These are phyloP conservation scores for Drosophila bifasciata DNA, from an alignment of 1,140 invertebrate genomes.

Conservation along the genomic window DNA sequence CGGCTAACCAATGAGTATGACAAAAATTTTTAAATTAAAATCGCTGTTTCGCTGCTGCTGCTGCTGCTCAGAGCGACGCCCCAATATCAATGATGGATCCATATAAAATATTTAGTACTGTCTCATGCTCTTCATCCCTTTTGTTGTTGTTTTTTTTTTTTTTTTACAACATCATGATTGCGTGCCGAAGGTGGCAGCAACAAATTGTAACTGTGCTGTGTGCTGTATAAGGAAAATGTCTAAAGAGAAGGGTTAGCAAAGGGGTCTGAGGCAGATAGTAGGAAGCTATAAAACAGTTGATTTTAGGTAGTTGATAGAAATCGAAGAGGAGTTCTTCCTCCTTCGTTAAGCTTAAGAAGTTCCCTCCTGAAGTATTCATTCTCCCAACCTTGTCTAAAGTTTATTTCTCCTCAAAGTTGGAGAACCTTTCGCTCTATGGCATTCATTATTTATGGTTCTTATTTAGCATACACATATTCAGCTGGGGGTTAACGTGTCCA, in stretches of 20 bases:
- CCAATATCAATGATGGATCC: slow-evolving; percentile 75
- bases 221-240: slow-evolving; percentile 10
- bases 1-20: slow-evolving; percentile 61
- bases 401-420: slow-evolving; percentile 9
- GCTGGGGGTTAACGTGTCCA: slow-evolving; percentile 29
- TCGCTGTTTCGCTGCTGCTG: slow-evolving; percentile 42
- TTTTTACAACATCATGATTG: slow-evolving; percentile 72
- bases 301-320: slow-evolving; percentile 8
- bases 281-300: slow-evolving; percentile 13
- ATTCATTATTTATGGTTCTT: slow-evolving; percentile 59
- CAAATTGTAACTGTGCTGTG: slow-evolving; percentile 31
- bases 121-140: slow-evolving; percentile 60
- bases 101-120: slow-evolving; percentile 78
- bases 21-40: slow-evolving; percentile 80
- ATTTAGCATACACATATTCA: slow-evolving; percentile 41
- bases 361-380: too few relatives aligned
- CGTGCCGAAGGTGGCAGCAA: slow-evolving; percentile 34
- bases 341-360: background rate
- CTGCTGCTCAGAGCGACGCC: slow-evolving; percentile 28
- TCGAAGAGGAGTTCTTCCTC: background rate
- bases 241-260: slow-evolving; percentile 26
- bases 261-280: too few relatives aligned
- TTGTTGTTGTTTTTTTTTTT: slow-evolving; percentile 23
- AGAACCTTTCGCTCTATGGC: slow-evolving; percentile 6
- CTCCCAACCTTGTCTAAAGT: too few relatives aligned